A percentile compares a stretch with the other conserved stretches of the same genome.
phyloP scores from a whole-genome alignment of 2,888 invertebrate species.

The Agonopterix alstromeriana region DNA sequence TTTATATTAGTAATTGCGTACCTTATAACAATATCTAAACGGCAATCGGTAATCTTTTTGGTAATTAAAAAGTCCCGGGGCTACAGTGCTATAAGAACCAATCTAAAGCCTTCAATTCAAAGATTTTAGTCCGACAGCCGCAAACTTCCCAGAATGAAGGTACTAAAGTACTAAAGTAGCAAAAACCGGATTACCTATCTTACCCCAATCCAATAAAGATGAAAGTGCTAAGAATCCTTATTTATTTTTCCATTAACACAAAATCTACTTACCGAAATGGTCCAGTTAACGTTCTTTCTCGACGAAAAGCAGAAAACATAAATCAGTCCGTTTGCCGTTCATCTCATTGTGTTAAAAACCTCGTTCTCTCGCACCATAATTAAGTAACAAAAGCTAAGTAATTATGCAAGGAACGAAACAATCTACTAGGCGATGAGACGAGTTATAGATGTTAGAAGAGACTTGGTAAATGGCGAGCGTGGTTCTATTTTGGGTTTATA shows the following conservation, averaged over 20 bases:
- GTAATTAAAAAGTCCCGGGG: too few species aligned
- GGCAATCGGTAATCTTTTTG: too few species aligned
- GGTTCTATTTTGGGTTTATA: too few species aligned
- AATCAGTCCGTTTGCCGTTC: slow-evolving; percentile 39
- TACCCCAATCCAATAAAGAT: too few species aligned
- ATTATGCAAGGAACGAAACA: slow-evolving; percentile 64
- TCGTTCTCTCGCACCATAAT: slow-evolving; percentile 49
- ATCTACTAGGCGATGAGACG: slow-evolving; percentile 35
- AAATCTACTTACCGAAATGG: slow-evolving; percentile 15
- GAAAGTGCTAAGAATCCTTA: neutral
- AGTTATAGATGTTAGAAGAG: slow-evolving; percentile 24
- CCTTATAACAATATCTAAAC: too few species aligned
- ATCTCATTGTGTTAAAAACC: slow-evolving; percentile 54
- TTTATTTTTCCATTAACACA: slow-evolving; percentile 12
- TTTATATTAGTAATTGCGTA: too few species aligned
- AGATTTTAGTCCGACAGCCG: too few species aligned
- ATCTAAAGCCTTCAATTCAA: too few species aligned
- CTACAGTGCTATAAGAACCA: too few species aligned
- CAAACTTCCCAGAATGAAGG: too few species aligned
- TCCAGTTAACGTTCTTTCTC: slow-evolving; percentile 13
- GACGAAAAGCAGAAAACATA: slow-evolving; percentile 23
- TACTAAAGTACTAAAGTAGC: neutral
- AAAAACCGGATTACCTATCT: neutral
- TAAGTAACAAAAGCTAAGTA: slow-evolving; percentile 66
- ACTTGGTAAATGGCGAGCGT: neutral